Conservation (phyloP, 2,888 invertebrate species). For the Macrosiphum euphorbiae region DNA sequence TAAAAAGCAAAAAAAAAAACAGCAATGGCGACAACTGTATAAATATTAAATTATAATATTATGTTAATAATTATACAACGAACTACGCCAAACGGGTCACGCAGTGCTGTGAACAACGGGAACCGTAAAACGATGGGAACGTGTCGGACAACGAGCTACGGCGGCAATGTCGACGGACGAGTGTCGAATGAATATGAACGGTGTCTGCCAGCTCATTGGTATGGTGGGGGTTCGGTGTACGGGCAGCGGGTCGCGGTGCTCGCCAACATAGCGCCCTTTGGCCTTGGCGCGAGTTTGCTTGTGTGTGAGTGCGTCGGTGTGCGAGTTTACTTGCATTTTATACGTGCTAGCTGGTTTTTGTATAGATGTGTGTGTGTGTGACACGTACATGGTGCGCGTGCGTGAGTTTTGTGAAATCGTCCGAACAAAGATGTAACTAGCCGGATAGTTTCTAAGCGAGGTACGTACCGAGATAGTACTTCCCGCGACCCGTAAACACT, state of each 20-base stretch:
- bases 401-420: constrained; percentile 30
- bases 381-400: no score
- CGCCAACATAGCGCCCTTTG: no score
- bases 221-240: background rate
- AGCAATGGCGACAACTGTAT: background rate
- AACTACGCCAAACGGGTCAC: background rate
- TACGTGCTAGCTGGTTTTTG: no score
- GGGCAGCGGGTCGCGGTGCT: no score
- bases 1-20: no score
- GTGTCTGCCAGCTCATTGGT: background rate
- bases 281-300: no score
- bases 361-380: no score
- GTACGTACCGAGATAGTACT: background rate
- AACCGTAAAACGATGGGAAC: no score
- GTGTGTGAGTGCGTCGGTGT: no score
- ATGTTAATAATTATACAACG: background rate
- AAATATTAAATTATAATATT: no score
- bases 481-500: background rate
- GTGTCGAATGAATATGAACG: background rate
- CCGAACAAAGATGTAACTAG: constrained; percentile 49
- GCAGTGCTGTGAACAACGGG: background rate
- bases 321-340: no score
- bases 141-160: background rate
- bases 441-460: constrained; percentile 44
- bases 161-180: background rate